Conservation (phyloP, 1,140 invertebrate genomes). For the Phenacoccus solenopsis region DNA sequence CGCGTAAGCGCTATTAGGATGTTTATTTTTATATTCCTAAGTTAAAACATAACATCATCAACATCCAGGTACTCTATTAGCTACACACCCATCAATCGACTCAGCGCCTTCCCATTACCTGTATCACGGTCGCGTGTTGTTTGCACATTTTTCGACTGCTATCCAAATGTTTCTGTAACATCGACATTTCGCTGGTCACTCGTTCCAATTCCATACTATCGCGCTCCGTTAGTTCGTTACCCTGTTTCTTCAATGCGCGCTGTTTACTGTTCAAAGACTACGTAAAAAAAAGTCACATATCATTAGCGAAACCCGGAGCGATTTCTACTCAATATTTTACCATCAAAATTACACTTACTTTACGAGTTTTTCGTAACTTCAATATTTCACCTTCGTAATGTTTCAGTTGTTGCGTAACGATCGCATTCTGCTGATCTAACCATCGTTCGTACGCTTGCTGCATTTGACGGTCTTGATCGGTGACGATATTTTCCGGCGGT, state of each 20-base stretch:
- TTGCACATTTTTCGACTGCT: conserved; percentile 61
- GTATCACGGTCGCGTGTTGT: conserved; percentile 60
- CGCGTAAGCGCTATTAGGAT: conserved; percentile 23
- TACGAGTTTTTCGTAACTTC: conserved; percentile 73
- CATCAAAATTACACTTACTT: too few species aligned
- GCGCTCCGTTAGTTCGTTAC: conserved; percentile 60
- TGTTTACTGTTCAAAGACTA: conserved; percentile 75
- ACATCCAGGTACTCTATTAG: too few species aligned
- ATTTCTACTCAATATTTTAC: not conserved
- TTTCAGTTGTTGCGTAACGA: conserved; percentile 58
- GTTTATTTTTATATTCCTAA: conserved; percentile 43
- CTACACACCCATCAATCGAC: too few species aligned
- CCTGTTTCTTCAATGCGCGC: conserved; percentile 68
- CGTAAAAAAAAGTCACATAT: not conserved
- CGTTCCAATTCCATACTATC: conserved; percentile 70
- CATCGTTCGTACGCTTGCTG: conserved; percentile 72
- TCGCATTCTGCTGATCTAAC: conserved; percentile 65
- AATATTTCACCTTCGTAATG: conserved; percentile 79
- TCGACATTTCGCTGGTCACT: conserved; percentile 62
- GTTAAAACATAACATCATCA: conserved; percentile 19
- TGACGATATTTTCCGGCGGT: conserved; percentile 56
- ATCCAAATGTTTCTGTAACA: conserved; percentile 79
- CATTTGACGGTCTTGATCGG: conserved; percentile 62
- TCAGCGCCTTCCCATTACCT: conserved; percentile 39
- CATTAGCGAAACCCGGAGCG: not conserved